These are phyloP conservation scores for Dicaeum eximium DNA, from an alignment of 2,113 vertebrate species.

Conservation along the genomic window DNA sequence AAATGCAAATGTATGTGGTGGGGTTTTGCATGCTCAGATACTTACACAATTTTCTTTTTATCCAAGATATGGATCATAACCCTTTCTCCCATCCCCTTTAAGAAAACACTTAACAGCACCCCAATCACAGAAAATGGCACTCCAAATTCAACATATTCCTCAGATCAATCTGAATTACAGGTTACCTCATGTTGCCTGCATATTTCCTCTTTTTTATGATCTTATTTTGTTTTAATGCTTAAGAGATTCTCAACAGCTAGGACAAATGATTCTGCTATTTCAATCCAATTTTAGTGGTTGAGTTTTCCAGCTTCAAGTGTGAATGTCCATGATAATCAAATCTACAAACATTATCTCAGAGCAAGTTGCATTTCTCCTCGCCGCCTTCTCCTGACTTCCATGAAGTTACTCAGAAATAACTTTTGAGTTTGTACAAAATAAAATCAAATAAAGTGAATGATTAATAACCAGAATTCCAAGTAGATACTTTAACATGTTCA, in stretches of 20 bases:
- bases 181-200: background rate
- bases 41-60: background rate
- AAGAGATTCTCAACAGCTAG: slow-evolving; percentile 21
- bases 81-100: background rate
- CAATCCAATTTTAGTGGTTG: background rate
- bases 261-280: slow-evolving; percentile 28
- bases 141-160: background rate
- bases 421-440: background rate
- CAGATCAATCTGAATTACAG: background rate
- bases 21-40: background rate
- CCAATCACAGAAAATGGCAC: background rate
- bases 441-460: background rate
- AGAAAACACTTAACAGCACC: background rate
- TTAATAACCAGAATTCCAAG: background rate
- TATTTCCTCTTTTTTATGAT: background rate
- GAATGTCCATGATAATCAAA: slow-evolving; percentile 20
- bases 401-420: background rate
- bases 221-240: background rate
- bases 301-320: slow-evolving; percentile 6
- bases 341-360: slow-evolving; percentile 21
- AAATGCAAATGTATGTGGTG: background rate
- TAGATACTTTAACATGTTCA: background rate
- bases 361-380: background rate
- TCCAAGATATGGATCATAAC: background rate
- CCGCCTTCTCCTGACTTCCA: background rate